Base-by-base conservation (phyloP, 2,888 invertebrate genomes). In the Epirrhoe alternata region DNA sequence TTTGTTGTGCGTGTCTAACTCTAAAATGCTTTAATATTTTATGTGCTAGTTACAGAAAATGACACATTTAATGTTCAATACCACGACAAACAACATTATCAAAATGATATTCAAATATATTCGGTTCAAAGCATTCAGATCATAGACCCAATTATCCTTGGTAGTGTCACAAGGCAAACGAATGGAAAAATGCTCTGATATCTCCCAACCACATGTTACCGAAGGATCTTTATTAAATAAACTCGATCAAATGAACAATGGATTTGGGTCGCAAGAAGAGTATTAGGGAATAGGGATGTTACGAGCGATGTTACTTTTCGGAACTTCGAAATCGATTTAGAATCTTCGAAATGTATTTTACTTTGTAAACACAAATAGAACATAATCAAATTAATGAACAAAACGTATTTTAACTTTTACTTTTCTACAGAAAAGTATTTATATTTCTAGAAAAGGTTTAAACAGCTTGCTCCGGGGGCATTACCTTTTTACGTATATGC, bases 181-280 rank as follows among this genome's bases (percentile, higher is more conserved):
- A 64, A 59, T 59, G 64, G 67, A 61, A 74, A 70, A 69, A 67
- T 66, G 61, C 64, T 61, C 51, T 47, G 63, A 64, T 68, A 65
- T 73, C 65, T 66, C 54, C 50, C 50, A 62, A 64, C 66, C 74
- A 75, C 67, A 72, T 70, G 73, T 70, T 69, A 65, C 73, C 68
- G 31, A 72, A 66, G 74, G 77, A 82, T 79, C 81, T 80, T 78
- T 82, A 81, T 83, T 80, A 78, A 83, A 83, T 84, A 83, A 83
- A 81, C 65, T 67, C 67, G 84, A 85, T 85, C 87, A 84, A 86
- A 88, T 86, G 86, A 87, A 87, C 87, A 87, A 87, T 85, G 84
- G 84, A 84, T 87, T 87, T 78, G 81, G 81, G 80, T 64, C 66
- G 68, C 76, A 81, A 82, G 76, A 79, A 79, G 74, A 74, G 76